Conservation (phyloP, 2,888 invertebrate species). For the Cyclophora albipunctata region DNA sequence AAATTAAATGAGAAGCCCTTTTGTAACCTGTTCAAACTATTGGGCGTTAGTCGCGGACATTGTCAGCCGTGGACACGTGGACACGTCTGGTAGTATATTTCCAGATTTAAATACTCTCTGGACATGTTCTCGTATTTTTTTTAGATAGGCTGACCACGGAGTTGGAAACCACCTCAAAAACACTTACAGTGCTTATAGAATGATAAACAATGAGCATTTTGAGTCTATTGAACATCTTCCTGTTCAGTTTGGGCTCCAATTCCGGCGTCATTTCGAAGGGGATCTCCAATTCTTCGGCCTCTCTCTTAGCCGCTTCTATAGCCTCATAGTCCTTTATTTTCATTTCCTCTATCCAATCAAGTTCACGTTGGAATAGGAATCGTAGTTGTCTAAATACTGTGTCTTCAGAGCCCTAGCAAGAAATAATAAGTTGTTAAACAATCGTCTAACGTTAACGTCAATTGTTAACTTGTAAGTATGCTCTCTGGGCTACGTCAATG, state of each 20-base stretch:
- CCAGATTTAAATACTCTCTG: too few relatives aligned
- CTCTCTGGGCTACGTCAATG: too few relatives aligned
- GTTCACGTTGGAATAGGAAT: conserved; percentile 47
- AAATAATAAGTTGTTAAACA: too few relatives aligned
- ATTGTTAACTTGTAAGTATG: neutral
- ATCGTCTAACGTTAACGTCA: neutral
- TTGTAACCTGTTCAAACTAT: too few relatives aligned
- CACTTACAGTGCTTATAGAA: conserved; percentile 55
- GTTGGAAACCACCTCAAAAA: too few relatives aligned
- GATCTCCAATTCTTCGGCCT: conserved; percentile 21
- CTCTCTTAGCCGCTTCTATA: conserved; percentile 18
- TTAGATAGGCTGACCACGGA: too few relatives aligned
- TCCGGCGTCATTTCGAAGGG: conserved; percentile 20
- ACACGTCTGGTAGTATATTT: too few relatives aligned
- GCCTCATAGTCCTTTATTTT: conserved; percentile 29
- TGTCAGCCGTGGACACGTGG: too few relatives aligned
- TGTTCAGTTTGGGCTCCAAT: conserved; percentile 23
- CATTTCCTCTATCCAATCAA: conserved; percentile 40
- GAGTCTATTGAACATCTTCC: conserved; percentile 48
- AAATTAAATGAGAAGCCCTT: too few relatives aligned
- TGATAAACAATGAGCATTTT: conserved; percentile 62
- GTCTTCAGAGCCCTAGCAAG: conserved; percentile 64
- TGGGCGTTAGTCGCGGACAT: too few relatives aligned
- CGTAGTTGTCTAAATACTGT: conserved; percentile 58
- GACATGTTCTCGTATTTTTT: too few relatives aligned